Percentiles rank a stretch among this genome's conserved stretches.
Conservation (phyloP, 1,140 invertebrate species). For the Lethrus apterus region DNA sequence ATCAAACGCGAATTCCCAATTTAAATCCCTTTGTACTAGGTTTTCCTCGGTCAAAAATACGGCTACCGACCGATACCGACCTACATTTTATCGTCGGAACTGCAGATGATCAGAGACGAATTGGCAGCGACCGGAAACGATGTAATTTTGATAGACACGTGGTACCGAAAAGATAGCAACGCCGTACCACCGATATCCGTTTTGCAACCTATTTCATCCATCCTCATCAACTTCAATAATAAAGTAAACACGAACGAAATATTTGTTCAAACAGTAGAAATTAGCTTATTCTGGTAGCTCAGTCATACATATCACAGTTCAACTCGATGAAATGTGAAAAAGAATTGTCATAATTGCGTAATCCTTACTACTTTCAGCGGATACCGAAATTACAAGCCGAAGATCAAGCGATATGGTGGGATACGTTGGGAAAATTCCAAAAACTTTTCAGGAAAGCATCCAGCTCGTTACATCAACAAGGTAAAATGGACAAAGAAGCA, state of each 20-base stretch:
- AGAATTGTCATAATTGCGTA: background rate
- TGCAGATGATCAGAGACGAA: slow-evolving; percentile 80
- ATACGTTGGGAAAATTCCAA: slow-evolving; percentile 91
- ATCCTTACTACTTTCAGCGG: slow-evolving; percentile 49
- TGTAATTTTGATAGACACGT: slow-evolving; percentile 76
- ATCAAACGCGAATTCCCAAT: background rate
- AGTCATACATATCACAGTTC: too few relatives aligned
- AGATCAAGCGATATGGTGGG: slow-evolving; percentile 96
- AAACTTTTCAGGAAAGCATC: slow-evolving; percentile 89
- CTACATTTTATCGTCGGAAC: slow-evolving; percentile 85
- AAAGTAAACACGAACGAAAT: slow-evolving; percentile 58
- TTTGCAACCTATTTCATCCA: slow-evolving; percentile 93
- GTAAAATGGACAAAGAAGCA: slow-evolving; percentile 83
- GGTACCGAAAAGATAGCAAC: slow-evolving; percentile 96
- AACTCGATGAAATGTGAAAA: too few relatives aligned
- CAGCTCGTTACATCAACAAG: slow-evolving; percentile 71
- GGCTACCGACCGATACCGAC: slow-evolving; percentile 96
- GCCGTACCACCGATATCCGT: slow-evolving; percentile 89
- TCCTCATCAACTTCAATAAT: slow-evolving; percentile 96
- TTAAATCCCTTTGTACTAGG: slow-evolving; percentile 46
- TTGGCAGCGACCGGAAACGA: slow-evolving; percentile 72
- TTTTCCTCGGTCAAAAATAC: slow-evolving; percentile 96
- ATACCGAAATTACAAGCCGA: slow-evolving; percentile 93
- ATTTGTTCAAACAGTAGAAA: background rate
- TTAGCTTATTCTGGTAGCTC: too few relatives aligned